phyloP scores from a whole-genome alignment of 1,140 invertebrate genomes.

The Elymnias hypermnestra region DNA sequence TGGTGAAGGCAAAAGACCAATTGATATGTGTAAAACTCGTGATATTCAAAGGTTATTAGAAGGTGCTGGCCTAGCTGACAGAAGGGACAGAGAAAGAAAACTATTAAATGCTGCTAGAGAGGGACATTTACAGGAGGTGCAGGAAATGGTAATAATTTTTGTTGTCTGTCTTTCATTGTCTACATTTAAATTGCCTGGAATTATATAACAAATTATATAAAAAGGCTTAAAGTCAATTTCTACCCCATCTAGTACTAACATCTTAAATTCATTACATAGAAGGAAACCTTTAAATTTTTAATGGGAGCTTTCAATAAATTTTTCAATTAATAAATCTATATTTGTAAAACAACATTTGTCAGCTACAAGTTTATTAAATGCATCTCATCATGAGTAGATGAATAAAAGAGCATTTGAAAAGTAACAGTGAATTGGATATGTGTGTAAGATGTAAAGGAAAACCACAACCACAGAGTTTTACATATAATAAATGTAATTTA shows the following conservation, averaged over 20 bases:
- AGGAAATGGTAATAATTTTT: slow-evolving; percentile 70
- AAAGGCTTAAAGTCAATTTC: no score
- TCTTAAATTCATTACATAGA: neutral
- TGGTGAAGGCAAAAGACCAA: slow-evolving; percentile 78
- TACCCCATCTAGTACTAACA: no score
- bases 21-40: slow-evolving; percentile 75
- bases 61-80: slow-evolving; percentile 79
- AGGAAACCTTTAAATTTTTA: neutral
- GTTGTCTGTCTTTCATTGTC: neutral
- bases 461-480: no score
- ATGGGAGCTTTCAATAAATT: neutral
- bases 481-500: no score
- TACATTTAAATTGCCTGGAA: no score
- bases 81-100: slow-evolving; percentile 68
- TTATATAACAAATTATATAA: no score
- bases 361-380: no score
- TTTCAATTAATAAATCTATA: neutral
- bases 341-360: no score
- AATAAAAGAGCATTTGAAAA: no score
- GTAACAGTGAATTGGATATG: no score
- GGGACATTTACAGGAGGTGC: slow-evolving; percentile 76
- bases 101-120: slow-evolving; percentile 79
- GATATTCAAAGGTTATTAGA: slow-evolving; percentile 78
- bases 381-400: no score
- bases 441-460: no score